Evolutionary conservation across 2,888 invertebrate genomes (phyloP), one percentile per base, ranked within the genome.

Genomic region (Chymomyza procnemis): DNA sequence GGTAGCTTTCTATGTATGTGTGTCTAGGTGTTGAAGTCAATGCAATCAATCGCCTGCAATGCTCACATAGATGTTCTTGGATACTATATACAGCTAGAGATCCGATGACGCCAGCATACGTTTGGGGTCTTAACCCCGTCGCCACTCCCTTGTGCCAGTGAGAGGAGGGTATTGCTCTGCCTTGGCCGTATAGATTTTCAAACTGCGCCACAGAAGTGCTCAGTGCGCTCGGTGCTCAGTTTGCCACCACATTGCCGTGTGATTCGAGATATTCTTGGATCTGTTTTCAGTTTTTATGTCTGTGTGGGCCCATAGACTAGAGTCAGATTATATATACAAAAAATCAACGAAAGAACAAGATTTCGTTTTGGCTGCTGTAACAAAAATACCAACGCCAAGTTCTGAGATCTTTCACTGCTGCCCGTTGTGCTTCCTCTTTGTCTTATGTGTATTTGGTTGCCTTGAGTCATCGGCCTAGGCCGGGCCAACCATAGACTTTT

Each of bases 231-330:
- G 34, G 3, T 41, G 41, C 47, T 46, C 22, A 22, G 34, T 41
- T 41, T 41, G 34, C 34, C 34, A 41, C 34, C 34, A 41, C 34
- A 46, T 56, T 48, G 64, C 54, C 55, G 22, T 60, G 78, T 78
- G 86, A 87, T 89, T 86, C 78, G 76, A 90, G 89, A 89, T 89
- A 90, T 89, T 89, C 89, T 89, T 89, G 90, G 89, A 89, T 89
- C 88, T 88, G 86, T 83, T 89, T 89, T 89, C 89, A 88, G 22
- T 60, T 71, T 65, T 30, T 61, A 64, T 67, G 71, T 76, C 67
- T 76, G 71, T 78, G 66, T 64, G 80, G 67, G 85, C 67, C 67
- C 73, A 78, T 22, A 50, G 50, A 50, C 50, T 19, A 61, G 81
- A 87, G 87, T 81, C 50, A 61, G 81, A 87, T 81, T 81, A 84